Evolutionary conservation across 1,140 invertebrate genomes (phyloP).

Genomic region (Ceratina australensis): DNA sequence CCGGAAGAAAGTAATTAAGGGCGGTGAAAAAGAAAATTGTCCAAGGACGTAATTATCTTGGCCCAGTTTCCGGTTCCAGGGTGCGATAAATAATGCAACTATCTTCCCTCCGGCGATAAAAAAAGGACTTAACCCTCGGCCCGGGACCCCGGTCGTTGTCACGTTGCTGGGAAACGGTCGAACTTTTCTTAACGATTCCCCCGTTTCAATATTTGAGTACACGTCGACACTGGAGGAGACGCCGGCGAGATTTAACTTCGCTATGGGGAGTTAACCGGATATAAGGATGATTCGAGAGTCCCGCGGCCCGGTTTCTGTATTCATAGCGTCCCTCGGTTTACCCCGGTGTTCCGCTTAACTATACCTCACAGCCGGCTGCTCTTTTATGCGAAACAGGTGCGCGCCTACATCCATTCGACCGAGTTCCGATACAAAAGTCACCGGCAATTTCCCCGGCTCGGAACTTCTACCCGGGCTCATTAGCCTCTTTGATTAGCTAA

Average conservation of each 20-base stretch:
- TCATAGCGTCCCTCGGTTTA: neutral
- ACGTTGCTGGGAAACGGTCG: neutral
- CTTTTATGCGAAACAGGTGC: slow-evolving; percentile 22
- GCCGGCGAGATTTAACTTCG: neutral
- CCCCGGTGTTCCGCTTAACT: slow-evolving; percentile 1
- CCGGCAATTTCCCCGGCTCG: neutral
- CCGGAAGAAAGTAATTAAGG: neutral
- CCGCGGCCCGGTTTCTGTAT: neutral
- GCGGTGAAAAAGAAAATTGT: neutral
- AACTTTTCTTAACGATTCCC: neutral
- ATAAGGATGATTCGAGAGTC: neutral
- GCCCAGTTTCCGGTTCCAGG: neutral
- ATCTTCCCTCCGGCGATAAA: neutral
- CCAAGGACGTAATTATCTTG: slow-evolving; percentile 20
- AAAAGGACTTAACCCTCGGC: neutral
- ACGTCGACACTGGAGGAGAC: neutral
- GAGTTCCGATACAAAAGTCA: slow-evolving; percentile 5
- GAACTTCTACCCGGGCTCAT: neutral
- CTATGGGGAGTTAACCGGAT: neutral
- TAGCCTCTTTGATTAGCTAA: slow-evolving; percentile 24
- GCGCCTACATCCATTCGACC: neutral
- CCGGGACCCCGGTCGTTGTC: too few species aligned
- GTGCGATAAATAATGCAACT: slow-evolving; percentile 22
- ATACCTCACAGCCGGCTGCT: neutral
- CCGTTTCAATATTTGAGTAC: slow-evolving; percentile 6